Conservation (phyloP, 2,888 invertebrate genomes). For the Dryobota labecula region DNA sequence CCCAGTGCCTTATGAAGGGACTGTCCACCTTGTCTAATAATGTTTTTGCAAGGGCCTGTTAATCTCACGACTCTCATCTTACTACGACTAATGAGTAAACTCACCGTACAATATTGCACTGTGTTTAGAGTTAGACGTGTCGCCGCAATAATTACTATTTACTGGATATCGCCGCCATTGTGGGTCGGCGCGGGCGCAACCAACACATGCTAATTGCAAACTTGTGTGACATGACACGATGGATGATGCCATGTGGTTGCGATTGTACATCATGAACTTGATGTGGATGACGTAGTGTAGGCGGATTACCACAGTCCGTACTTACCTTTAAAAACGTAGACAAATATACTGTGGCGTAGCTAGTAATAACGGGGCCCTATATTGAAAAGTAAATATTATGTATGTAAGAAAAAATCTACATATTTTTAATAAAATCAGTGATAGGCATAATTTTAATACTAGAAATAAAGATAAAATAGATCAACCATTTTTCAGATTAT, state of each 20-base stretch:
- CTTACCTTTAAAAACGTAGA: background rate
- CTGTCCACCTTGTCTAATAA: too few species aligned
- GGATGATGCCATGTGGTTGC: conserved; percentile 18
- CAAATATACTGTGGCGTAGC: background rate
- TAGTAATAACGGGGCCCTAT: too few species aligned
- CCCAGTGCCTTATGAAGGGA: too few species aligned
- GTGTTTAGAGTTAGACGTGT: background rate
- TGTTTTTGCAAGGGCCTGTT: too few species aligned
- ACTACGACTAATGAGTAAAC: background rate
- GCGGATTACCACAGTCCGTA: background rate
- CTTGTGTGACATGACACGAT: conserved; percentile 27
- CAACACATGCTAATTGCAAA: conserved; percentile 46
- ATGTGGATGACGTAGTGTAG: background rate
- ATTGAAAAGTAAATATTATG: too few species aligned
- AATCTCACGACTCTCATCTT: too few species aligned
- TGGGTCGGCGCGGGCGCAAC: conserved; percentile 14
- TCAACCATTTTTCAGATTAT: too few species aligned
- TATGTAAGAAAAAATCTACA: too few species aligned
- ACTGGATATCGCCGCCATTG: conserved; percentile 25
- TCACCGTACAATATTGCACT: background rate
- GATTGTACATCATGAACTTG: conserved; percentile 6
- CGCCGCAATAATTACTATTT: conserved; percentile 40
- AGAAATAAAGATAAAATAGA: too few species aligned
- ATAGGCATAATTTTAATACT: too few species aligned
- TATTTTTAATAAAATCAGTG: too few species aligned